These are phyloP conservation scores for Drosophila pseudoobscura DNA, from an alignment of 1,140 invertebrate species.

Conservation along the genomic window DNA sequence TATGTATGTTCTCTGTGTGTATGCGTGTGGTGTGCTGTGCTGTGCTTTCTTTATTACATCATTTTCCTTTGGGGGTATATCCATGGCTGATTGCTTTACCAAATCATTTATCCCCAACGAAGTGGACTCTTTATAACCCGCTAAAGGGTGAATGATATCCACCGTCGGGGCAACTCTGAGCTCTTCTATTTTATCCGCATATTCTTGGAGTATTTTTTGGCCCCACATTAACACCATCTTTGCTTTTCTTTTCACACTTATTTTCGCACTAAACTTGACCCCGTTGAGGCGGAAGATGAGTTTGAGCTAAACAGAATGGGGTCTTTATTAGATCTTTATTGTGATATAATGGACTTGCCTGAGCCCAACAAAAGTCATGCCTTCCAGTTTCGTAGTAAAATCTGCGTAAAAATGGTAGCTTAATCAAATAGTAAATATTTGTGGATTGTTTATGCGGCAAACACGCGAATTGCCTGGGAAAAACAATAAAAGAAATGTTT, in stretches of 20 bases:
- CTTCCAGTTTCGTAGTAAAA: conserved; percentile 22
- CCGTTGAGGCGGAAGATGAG: conserved; percentile 20
- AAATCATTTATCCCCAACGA: neutral
- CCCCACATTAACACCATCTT: conserved; percentile 50
- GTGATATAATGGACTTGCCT: conserved; percentile 33
- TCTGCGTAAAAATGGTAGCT: conserved; percentile 19
- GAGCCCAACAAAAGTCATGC: conserved; percentile 53
- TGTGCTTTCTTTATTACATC: conserved; percentile 68
- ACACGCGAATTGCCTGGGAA: conserved; percentile 39
- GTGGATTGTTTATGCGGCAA: conserved; percentile 42
- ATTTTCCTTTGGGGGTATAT: conserved; percentile 40
- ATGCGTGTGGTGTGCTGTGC: conserved; percentile 11
- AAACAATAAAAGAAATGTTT: conserved; percentile 21
- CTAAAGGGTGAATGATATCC: neutral
- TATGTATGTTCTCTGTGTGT: conserved; percentile 27
- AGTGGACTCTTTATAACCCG: neutral
- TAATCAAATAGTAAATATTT: conserved; percentile 57
- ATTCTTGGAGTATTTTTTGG: conserved; percentile 45
- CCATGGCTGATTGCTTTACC: neutral
- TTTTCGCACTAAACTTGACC: conserved; percentile 67
- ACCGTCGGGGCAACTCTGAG: conserved; percentile 6
- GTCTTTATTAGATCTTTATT: conserved; percentile 42
- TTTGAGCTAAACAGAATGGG: conserved; percentile 15
- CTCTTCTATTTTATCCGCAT: conserved; percentile 26
- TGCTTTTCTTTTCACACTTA: conserved; percentile 13